Evolutionary conservation across 2,797 vertebrate species (phyloP).

Genomic region (Oceanodroma leucorhoa): DNA sequence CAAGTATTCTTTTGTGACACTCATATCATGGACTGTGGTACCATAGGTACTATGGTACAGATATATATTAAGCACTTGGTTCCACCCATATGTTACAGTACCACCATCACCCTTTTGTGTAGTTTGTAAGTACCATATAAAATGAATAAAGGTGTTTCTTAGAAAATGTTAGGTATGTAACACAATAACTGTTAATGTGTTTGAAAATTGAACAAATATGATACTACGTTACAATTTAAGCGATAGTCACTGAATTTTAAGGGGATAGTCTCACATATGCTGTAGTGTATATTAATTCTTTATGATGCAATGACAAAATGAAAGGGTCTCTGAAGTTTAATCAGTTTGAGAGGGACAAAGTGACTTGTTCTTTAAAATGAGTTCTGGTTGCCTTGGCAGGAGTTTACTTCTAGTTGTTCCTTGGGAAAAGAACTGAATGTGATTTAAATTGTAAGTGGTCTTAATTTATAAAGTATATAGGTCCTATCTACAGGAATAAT

Average conservation of each 20-base stretch:
- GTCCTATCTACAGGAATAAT: neutral
- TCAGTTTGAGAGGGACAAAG: neutral
- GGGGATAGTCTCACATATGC: neutral
- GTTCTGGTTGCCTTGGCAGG: neutral
- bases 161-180: neutral
- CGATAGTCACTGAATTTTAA: neutral
- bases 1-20: neutral
- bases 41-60: neutral
- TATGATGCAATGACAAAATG: neutral
- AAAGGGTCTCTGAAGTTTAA: neutral
- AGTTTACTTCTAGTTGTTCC: neutral
- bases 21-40: neutral
- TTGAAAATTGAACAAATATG: neutral
- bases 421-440: neutral
- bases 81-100: neutral
- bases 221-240: neutral
- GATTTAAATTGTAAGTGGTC: neutral
- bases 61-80: neutral
- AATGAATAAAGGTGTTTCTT: neutral
- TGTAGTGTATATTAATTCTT: neutral
- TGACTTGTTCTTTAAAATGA: neutral
- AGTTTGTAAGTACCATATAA: neutral
- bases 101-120: neutral
- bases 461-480: neutral
- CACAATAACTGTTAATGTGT: neutral